These are phyloP conservation scores for Antheraea assamensis DNA, from an alignment of 2,888 invertebrate species.

Conservation along the genomic window DNA sequence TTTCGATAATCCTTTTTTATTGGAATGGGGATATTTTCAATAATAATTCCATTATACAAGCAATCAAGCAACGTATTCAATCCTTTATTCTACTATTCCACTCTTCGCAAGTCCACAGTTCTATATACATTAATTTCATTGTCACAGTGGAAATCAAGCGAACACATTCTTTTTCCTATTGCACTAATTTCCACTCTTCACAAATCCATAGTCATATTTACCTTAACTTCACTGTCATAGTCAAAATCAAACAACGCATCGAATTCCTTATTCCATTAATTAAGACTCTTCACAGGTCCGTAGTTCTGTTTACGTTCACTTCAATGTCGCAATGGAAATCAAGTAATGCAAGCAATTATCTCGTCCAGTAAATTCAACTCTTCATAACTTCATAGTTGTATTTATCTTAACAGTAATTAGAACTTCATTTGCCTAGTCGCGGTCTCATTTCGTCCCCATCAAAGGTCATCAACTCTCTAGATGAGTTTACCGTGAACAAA, in stretches of 20 bases:
- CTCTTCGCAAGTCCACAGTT: neutral
- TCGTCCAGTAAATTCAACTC: neutral
- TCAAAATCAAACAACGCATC: neutral
- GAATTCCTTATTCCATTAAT: neutral
- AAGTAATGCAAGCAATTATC: neutral
- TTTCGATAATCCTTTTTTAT: too few relatives aligned
- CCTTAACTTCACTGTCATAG: neutral
- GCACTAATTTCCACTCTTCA: neutral
- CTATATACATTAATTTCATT: neutral
- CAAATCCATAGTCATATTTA: neutral
- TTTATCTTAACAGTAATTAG: neutral
- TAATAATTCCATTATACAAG: too few relatives aligned
- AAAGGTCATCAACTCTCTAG: neutral
- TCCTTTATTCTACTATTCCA: neutral
- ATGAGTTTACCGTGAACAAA: conserved; percentile 10
- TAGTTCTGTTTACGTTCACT: neutral
- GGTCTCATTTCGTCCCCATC: neutral
- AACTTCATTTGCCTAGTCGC: neutral
- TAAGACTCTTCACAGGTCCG: neutral
- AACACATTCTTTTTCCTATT: neutral
- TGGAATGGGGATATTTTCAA: too few relatives aligned
- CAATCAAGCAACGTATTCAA: neutral
- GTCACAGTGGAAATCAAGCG: neutral
- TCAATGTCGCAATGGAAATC: neutral
- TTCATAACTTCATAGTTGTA: neutral